A percentile compares a stretch with the other conserved stretches of the same genome.
Conservation (phyloP, 2,797 vertebrate genomes). For the Monodelphis domestica region DNA sequence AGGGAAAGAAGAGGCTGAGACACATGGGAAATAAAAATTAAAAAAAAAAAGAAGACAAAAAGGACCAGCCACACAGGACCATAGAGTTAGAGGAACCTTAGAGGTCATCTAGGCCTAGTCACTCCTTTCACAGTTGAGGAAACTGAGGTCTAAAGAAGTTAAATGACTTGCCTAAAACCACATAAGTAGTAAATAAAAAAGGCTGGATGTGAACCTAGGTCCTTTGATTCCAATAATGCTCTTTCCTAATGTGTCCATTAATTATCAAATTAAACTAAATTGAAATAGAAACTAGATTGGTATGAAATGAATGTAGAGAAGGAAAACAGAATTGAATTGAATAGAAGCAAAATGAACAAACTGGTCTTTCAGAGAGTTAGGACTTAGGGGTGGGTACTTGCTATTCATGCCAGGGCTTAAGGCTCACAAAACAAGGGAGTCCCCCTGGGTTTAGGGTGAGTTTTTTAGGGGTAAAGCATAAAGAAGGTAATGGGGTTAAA, state of each 20-base stretch:
- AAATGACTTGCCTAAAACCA: neutral
- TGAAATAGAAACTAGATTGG: neutral
- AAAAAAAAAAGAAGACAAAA: too few species aligned
- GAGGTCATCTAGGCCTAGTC: neutral
- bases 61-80: neutral
- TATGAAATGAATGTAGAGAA: neutral
- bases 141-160: neutral
- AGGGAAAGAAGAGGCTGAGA: too few species aligned
- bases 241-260: neutral
- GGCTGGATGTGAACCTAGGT: neutral
- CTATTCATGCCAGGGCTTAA: neutral
- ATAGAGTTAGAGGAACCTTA: neutral
- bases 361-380: neutral
- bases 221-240: neutral
- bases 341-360: neutral
- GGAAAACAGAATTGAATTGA: neutral
- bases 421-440: neutral
- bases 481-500: neutral
- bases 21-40: too few species aligned
- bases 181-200: neutral
- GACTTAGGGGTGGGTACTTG: neutral
- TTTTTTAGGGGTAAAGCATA: neutral
- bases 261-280: neutral
- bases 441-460: neutral
- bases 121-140: neutral